Evolutionary conservation across 2,797 vertebrate species (phyloP).

Genomic region (Melanotaenia nigrans): DNA sequence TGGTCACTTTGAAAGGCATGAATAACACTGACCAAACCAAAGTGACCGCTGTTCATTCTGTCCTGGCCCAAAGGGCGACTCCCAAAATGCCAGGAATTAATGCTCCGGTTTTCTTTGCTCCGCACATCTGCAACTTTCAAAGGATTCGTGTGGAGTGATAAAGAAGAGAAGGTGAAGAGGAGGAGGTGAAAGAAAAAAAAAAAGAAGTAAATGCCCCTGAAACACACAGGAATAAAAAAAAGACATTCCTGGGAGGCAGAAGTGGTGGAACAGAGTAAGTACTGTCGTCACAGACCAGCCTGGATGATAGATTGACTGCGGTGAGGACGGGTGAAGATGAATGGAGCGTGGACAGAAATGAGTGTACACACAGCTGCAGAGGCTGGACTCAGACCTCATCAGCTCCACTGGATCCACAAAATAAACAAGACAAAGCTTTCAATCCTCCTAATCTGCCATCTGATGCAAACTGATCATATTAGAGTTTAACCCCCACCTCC

Average conservation of each 20-base stretch:
- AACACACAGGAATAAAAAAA: constrained; percentile 44
- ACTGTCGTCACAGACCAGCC: constrained; percentile 47
- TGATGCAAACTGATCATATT: constrained; percentile 8
- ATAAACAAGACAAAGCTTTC: constrained; percentile 67
- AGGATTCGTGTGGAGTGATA: constrained; percentile 49
- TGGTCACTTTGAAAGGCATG: constrained; percentile 73
- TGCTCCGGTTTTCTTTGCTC: constrained; percentile 44
- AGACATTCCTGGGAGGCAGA: constrained; percentile 50
- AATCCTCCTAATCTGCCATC: constrained; percentile 21
- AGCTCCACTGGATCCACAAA: constrained; percentile 70
- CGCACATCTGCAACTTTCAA: constrained; percentile 39
- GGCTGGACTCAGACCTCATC: constrained; percentile 74
- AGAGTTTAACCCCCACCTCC: background rate
- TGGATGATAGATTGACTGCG: constrained; percentile 54
- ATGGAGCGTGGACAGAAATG: constrained; percentile 49
- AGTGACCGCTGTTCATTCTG: constrained; percentile 59
- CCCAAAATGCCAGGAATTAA: constrained; percentile 73
- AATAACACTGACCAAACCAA: constrained; percentile 76
- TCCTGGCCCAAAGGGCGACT: constrained; percentile 69
- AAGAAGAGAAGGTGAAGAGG: constrained; percentile 26
- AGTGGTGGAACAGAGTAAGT: constrained; percentile 52
- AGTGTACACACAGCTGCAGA: constrained; percentile 77
- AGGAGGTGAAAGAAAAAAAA: constrained; percentile 6
- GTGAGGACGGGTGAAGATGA: constrained; percentile 52
- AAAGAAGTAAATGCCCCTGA: constrained; percentile 6